Conservation (phyloP, 2,888 invertebrate genomes). For the Acanthosoma haemorrhoidale region DNA sequence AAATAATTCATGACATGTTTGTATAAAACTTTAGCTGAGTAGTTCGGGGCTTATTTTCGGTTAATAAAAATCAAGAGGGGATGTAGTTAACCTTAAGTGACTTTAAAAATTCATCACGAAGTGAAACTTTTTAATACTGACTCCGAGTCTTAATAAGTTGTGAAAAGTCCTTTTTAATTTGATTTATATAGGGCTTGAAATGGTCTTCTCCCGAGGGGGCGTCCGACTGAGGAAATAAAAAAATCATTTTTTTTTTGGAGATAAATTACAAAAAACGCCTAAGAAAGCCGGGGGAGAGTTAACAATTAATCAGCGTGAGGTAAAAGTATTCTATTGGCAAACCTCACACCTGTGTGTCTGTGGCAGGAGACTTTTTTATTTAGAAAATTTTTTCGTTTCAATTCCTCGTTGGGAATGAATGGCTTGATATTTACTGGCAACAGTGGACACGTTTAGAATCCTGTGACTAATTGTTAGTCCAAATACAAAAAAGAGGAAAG, state of each 20-base stretch:
- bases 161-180: slow-evolving; percentile 6
- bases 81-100: neutral
- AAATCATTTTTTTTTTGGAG: too few relatives aligned
- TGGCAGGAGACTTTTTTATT: neutral
- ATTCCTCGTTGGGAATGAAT: too few relatives aligned
- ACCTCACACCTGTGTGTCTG: neutral
- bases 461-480: too few relatives aligned
- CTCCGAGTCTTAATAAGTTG: slow-evolving; percentile 1
- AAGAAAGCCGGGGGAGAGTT: neutral
- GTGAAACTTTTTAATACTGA: neutral
- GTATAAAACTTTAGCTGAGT: too few relatives aligned
- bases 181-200: neutral
- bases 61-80: neutral
- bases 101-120: slow-evolving; percentile 2
- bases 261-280: neutral
- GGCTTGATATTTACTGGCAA: too few relatives aligned
- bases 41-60: too few relatives aligned
- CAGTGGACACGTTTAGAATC: too few relatives aligned
- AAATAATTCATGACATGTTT: too few relatives aligned
- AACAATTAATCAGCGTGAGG: slow-evolving; percentile 1
- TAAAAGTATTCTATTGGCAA: too few relatives aligned
- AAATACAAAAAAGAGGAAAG: too few relatives aligned
- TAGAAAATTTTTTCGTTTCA: neutral
- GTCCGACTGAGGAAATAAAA: neutral
- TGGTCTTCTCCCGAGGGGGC: neutral